These are phyloP conservation scores for Cremastinae sp. DNA, from an alignment of 2,888 invertebrate species.

Conservation along the genomic window DNA sequence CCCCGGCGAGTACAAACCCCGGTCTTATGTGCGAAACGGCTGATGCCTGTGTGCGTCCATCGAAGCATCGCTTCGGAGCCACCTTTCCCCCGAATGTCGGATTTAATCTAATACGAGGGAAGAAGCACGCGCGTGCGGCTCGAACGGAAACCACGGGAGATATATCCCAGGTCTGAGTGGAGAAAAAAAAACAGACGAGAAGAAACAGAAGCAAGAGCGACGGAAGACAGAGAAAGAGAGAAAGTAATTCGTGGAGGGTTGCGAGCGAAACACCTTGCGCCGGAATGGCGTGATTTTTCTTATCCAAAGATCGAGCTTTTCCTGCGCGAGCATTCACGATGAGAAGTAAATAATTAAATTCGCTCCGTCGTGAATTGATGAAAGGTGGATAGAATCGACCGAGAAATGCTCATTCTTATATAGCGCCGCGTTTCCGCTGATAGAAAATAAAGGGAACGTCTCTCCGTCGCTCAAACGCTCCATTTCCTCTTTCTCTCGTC, in stretches of 20 bases:
- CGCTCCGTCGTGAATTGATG: slow-evolving; percentile 67
- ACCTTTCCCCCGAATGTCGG: slow-evolving; percentile 60
- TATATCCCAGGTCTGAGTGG: slow-evolving; percentile 19
- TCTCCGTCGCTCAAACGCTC: not conserved
- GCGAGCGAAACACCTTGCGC: slow-evolving; percentile 7
- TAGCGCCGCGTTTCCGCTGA: slow-evolving; percentile 23
- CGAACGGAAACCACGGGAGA: slow-evolving; percentile 47
- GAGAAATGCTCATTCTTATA: slow-evolving; percentile 11
- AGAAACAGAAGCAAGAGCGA: slow-evolving; percentile 46
- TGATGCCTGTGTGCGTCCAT: not conserved
- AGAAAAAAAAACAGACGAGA: slow-evolving; percentile 33
- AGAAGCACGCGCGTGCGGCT: slow-evolving; percentile 26
- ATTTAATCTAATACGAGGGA: slow-evolving; percentile 73
- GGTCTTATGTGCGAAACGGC: no score
- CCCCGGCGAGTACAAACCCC: no score
- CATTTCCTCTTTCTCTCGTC: not conserved
- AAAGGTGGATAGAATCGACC: slow-evolving; percentile 52
- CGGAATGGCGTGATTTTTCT: slow-evolving; percentile 60
- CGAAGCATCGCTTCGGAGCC: slow-evolving; percentile 11
- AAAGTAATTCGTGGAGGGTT: slow-evolving; percentile 47
- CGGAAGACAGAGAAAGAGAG: slow-evolving; percentile 52
- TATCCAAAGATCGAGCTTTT: slow-evolving; percentile 52
- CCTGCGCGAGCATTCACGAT: slow-evolving; percentile 51
- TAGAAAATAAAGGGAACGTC: not conserved
- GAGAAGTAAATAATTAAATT: slow-evolving; percentile 73